Conservation (phyloP, 1,140 invertebrate genomes). For the Monochamus saltuarius region DNA sequence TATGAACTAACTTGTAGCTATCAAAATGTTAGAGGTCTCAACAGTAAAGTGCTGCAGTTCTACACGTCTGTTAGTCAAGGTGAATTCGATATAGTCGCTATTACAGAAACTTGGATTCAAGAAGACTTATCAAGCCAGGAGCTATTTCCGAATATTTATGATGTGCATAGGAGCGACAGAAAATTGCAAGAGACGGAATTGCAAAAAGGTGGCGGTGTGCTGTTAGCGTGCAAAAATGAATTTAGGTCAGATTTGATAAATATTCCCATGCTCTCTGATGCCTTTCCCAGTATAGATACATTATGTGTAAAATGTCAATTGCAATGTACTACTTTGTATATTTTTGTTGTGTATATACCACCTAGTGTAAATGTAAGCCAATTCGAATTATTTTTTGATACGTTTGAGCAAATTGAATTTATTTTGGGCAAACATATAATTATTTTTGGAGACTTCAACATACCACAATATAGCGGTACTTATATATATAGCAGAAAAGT, state of each 20-base stretch:
- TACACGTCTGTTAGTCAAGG: not conserved
- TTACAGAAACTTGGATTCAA: constrained; percentile 13
- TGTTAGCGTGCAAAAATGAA: no score
- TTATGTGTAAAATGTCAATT: no score
- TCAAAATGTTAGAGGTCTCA: constrained; percentile 37
- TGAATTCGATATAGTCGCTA: constrained; percentile 4
- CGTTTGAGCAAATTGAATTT: no score
- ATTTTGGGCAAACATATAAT: not conserved
- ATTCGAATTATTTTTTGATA: no score
- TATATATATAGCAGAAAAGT: not conserved
- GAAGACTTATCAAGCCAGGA: constrained; percentile 9
- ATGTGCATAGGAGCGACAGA: constrained; percentile 3
- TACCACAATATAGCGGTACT: not conserved
- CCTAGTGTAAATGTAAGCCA: no score
- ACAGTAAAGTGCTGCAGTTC: constrained; percentile 7
- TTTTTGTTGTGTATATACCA: no score
- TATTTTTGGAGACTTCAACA: not conserved
- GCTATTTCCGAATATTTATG: constrained; percentile 4
- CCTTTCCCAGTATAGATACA: no score
- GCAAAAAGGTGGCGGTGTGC: no score
- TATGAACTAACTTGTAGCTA: constrained; percentile 25
- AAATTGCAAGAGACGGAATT: no score
- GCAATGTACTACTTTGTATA: no score
- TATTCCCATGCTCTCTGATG: no score
- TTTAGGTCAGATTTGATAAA: no score